Evolutionary conservation across 2,113 vertebrate species (phyloP), one percentile per base, ranked within the genome.

Genomic region (Fukomys damarensis): DNA sequence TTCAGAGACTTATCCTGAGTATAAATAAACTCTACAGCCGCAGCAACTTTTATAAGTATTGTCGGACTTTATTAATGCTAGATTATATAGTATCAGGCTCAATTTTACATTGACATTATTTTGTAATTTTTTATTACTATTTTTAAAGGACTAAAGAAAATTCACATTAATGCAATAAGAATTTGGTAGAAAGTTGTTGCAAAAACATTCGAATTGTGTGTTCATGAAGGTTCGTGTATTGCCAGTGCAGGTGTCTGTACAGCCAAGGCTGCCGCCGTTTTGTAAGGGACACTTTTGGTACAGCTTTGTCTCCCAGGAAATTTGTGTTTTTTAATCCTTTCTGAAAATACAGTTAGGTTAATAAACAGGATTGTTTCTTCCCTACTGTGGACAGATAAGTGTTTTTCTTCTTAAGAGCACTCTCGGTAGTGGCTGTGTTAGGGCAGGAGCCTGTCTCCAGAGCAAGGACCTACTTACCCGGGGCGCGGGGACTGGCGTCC

Each of bases 41-140:
- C 91, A 49, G 1, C 74, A 22, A 10, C 85, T 97, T 98, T 97
- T 96, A 95, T 96, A 97, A 95, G 72, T 91, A 77, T 79, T n/a
- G 56, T 95, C 96, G 84, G 86, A 92, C 92, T 94, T 96, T 97
- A 92, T 95, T 96, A 93, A 94, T 97, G 86, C 70, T 98, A 97
- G 97, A 93, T 70, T 91, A 86, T 97, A 92, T 94, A 97, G 86
- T 91, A 46, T 96, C 58, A 92, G 96, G 93, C 95, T 98, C 96
- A 97, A 94, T 95, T 97, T 94, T 95, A 89, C 85, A 96, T 92
- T 97, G 96, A 88, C 90, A 89, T 98, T 98, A 85, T 96, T 98
- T 97, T 97, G 76, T 96, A 97, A 97, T 96, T 98, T 97, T 97
- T 96, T 96, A 98, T 94, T 96, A 90, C 93, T 97, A 93, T 98